Base-by-base conservation (phyloP, 2,797 vertebrate species). In the Lepilemur ruficaudatus region DNA sequence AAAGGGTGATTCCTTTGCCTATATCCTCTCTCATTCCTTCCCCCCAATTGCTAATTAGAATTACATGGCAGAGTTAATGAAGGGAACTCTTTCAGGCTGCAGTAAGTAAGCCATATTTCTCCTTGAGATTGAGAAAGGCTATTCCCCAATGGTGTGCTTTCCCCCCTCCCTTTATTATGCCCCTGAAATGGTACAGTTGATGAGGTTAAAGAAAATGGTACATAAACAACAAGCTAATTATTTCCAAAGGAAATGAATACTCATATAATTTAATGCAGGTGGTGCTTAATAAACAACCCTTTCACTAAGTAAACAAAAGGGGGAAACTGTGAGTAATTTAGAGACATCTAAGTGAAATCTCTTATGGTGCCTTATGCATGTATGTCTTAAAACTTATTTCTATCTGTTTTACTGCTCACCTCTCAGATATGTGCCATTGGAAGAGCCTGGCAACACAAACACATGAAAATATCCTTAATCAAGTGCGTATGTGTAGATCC, bases 191-290 rank as follows among this genome's bases (percentile, higher is more conserved):
- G 70, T 70, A 93, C 52, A 69, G 32, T 88, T 79, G 76, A 65
- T 73, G 81, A 88, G 57, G 59, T 69, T 90, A 82, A 95, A 96
- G 88, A 94, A 96, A 95, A 92, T 59, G 38, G 38, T 55, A 61
- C 76, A 84, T 92, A 93, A 93, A 94, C 94, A 94, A 92, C 13
- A 88, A 97, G 85, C 78, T 94, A 85, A 94, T 94, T 97, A 79
- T 96, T 96, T 96, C 93, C 92, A 93, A 94, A 97, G 48, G 93
- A 93, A 93, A 96, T 70, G 50, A 92, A 89, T 80, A 80, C 75
- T 87, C 87, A 70, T 73, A 93, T 93, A 97, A 97, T 96, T 79
- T 92, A 93, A 90, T 82, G 55, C 93, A 94, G 78, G 93, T 94
- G 43, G 75, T 75, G 20, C 84, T 95, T 97, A 97, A 84, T 95